phyloP scores from a whole-genome alignment of 2,113 vertebrate species.

The Puffinus mauretanicus region DNA sequence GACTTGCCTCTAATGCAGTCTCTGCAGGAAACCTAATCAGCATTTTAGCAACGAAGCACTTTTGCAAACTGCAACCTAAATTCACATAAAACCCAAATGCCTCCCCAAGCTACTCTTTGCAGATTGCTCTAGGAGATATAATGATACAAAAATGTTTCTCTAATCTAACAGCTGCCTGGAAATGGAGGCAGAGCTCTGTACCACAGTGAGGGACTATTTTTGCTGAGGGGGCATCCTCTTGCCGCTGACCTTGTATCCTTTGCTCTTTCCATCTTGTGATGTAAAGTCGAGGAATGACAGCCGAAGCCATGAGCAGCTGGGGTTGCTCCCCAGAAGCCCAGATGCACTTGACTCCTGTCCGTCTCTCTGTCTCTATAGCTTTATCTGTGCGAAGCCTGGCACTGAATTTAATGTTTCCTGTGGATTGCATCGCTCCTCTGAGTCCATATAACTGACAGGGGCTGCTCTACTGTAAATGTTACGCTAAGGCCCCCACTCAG shows the following conservation, averaged over 20 bases:
- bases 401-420: neutral
- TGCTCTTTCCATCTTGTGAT: neutral
- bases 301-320: neutral
- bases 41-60: neutral
- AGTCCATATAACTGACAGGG: neutral
- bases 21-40: neutral
- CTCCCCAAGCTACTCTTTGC: neutral
- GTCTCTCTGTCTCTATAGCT: neutral
- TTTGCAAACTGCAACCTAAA: constrained; percentile 20
- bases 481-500: neutral
- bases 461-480: neutral
- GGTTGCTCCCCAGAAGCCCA: neutral
- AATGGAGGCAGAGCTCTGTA: neutral
- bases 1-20: neutral
- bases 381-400: neutral
- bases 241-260: neutral
- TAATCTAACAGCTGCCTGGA: constrained; percentile 19
- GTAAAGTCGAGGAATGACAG: neutral
- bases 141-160: neutral
- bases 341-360: constrained; percentile 42
- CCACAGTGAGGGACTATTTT: neutral
- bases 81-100: constrained; percentile 31
- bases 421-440: neutral
- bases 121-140: neutral
- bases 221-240: neutral